These are phyloP conservation scores for Tympanuchus pallidicinctus DNA, from an alignment of 2,113 vertebrate species.

Conservation along the genomic window DNA sequence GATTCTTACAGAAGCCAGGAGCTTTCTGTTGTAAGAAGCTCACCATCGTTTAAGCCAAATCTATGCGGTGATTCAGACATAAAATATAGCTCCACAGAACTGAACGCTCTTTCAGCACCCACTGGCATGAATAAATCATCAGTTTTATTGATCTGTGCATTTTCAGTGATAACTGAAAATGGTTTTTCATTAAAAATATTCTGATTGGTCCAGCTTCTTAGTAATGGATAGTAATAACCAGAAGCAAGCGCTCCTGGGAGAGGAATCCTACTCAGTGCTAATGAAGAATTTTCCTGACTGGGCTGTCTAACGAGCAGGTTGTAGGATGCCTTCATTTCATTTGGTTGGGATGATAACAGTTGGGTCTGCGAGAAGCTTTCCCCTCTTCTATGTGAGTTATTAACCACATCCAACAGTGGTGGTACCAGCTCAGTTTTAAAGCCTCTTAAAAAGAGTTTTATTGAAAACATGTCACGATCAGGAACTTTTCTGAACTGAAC, in stretches of 20 bases:
- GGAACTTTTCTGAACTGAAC: conserved; percentile 23
- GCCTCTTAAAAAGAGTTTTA: neutral
- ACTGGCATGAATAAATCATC: conserved; percentile 26
- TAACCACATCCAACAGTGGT: neutral
- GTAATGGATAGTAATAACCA: neutral
- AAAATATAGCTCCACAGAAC: neutral
- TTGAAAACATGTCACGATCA: neutral
- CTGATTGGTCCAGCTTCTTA: neutral
- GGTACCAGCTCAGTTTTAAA: neutral
- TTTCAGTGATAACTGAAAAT: neutral
- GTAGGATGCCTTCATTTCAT: neutral
- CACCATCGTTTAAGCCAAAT: neutral
- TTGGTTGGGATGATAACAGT: neutral
- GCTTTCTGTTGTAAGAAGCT: conserved; percentile 19
- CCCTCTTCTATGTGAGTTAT: neutral
- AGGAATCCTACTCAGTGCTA: neutral
- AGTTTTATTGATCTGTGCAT: neutral
- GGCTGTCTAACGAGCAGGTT: neutral
- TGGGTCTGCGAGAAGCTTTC: neutral
- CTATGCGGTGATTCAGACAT: conserved; percentile 2
- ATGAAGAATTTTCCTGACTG: conserved; percentile 1
- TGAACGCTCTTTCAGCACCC: conserved; percentile 23
- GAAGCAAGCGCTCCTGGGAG: neutral
- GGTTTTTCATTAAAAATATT: conserved; percentile 30
- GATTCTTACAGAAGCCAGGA: conserved; percentile 25